Conservation (phyloP, 2,797 vertebrate genomes). For the Sebastes taczanowskii region DNA sequence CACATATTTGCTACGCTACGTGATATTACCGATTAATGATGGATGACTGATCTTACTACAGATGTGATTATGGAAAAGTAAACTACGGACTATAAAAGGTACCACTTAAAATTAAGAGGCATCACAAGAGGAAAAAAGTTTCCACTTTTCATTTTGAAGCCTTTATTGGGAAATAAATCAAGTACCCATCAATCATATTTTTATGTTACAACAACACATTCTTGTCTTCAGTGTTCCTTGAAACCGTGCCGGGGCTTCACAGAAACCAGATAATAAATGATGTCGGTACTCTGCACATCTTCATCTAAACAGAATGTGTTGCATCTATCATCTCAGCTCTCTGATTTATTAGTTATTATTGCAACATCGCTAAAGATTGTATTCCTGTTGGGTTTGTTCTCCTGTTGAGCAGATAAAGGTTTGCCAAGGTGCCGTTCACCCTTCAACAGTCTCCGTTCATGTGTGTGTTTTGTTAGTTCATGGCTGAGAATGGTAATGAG, state of each 20-base stretch:
- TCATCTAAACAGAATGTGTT: conserved; percentile 1
- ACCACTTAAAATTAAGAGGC: not conserved
- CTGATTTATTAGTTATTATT: not conserved
- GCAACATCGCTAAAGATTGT: not conserved
- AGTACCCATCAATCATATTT: not conserved
- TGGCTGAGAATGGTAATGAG: conserved; percentile 86
- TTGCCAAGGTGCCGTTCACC: not conserved
- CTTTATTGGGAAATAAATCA: not conserved
- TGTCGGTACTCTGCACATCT: not conserved
- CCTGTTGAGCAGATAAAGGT: not conserved
- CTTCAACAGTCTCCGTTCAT: not conserved
- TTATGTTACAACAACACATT: not conserved
- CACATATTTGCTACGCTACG: no score
- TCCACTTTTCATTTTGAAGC: not conserved
- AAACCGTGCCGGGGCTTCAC: not conserved
- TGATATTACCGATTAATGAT: no score
- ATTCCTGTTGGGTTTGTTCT: not conserved
- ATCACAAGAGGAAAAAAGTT: not conserved
- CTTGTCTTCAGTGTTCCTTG: not conserved
- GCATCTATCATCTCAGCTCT: not conserved
- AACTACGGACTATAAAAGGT: not conserved
- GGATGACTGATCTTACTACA: no score
- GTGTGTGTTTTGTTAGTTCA: conserved; percentile 79
- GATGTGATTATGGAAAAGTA: no score
- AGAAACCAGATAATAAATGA: not conserved